These are phyloP conservation scores for Xiphophorus couchianus DNA, from an alignment of 2,113 vertebrate species.

Conservation along the genomic window DNA sequence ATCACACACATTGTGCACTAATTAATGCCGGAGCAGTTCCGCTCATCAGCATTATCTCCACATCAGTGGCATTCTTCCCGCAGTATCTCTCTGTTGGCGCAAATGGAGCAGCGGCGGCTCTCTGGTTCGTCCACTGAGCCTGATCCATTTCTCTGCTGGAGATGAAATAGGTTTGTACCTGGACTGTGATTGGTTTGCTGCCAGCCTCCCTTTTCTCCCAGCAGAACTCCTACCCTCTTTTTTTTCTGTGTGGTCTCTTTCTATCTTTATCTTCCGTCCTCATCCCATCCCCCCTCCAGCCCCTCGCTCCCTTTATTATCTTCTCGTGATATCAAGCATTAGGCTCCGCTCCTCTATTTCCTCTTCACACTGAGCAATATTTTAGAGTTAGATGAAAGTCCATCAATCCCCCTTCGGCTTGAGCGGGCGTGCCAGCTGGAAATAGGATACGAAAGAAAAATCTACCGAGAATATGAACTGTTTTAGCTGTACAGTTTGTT, in stretches of 20 bases:
- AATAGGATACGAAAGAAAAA: constrained; percentile 25
- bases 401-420: constrained; percentile 19
- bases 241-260: constrained; percentile 47
- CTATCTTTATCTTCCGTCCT: constrained; percentile 23
- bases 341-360: constrained; percentile 31
- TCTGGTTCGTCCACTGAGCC: constrained; percentile 13
- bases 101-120: constrained; percentile 3
- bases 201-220: constrained; percentile 36
- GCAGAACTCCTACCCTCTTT: constrained; percentile 36
- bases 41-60: constrained; percentile 23
- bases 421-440: constrained; percentile 18
- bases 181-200: constrained; percentile 46
- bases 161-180: constrained; percentile 51
- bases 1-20: constrained; percentile 19
- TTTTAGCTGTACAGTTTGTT: background rate
- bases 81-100: background rate
- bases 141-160: constrained; percentile 14
- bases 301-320: constrained; percentile 40
- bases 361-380: constrained; percentile 15
- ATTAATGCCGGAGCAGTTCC: background rate
- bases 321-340: constrained; percentile 35
- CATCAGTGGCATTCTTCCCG: constrained; percentile 3
- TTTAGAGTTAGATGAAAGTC: constrained; percentile 24
- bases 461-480: constrained; percentile 19
- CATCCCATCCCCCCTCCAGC: constrained; percentile 26